A percentile compares a stretch with the other conserved stretches of the same genome.
phyloP scores from a whole-genome alignment of 2,113 vertebrate species.

The Psophia crepitans region DNA sequence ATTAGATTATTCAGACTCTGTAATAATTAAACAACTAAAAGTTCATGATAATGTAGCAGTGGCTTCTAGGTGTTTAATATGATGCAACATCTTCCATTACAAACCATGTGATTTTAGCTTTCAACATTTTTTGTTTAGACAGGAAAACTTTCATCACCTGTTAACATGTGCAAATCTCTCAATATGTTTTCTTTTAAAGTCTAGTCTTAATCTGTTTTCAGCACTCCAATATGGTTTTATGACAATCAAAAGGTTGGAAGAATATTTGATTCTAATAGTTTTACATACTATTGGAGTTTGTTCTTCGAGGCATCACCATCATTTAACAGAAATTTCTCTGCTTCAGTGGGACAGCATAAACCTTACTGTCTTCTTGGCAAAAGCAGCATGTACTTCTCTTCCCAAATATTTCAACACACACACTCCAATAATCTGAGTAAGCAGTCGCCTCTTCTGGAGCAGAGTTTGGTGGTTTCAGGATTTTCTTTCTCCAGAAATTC shows the following conservation, averaged over 20 bases:
- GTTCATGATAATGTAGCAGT: neutral
- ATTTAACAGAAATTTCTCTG: neutral
- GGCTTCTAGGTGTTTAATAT: neutral
- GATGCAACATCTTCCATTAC: neutral
- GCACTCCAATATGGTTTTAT: neutral
- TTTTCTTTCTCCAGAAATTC: neutral
- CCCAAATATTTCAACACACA: neutral
- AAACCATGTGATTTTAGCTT: neutral
- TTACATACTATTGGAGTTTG: neutral
- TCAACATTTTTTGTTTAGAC: neutral
- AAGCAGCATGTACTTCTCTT: neutral
- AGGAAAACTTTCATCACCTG: neutral
- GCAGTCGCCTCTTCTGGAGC: neutral
- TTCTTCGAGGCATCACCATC: neutral
- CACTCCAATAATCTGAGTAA: too few relatives aligned
- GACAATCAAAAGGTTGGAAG: neutral
- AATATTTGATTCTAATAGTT: neutral
- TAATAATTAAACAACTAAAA: neutral
- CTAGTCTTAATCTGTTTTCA: neutral
- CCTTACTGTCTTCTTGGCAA: neutral
- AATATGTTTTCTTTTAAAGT: neutral
- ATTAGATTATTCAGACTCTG: neutral
- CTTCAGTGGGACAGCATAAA: neutral
- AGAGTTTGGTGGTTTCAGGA: neutral
- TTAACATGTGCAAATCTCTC: neutral